Evolutionary conservation across 2,888 invertebrate genomes (phyloP).

Genomic region (Acleris sparsana): DNA sequence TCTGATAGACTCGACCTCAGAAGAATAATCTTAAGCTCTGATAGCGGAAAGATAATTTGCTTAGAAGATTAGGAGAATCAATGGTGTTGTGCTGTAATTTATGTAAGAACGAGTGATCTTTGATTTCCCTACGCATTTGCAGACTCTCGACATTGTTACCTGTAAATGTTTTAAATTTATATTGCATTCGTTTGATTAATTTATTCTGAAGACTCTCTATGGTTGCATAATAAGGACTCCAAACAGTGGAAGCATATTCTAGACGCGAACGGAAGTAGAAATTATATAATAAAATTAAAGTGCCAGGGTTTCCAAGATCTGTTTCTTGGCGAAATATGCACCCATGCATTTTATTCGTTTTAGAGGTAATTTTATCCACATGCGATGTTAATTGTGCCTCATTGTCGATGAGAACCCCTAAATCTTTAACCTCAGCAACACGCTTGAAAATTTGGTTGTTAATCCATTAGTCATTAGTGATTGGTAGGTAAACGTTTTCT

Average conservation of each 20-base stretch:
- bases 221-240: background rate
- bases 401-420: background rate
- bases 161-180: background rate
- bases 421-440: background rate
- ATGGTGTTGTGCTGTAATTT: background rate
- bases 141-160: background rate
- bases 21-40: background rate
- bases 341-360: background rate
- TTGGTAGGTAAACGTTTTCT: background rate
- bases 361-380: background rate
- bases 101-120: background rate
- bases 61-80: background rate
- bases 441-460: background rate
- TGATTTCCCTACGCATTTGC: background rate
- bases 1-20: too few relatives aligned
- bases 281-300: background rate
- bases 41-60: background rate
- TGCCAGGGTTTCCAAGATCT: background rate
- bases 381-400: background rate
- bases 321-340: background rate
- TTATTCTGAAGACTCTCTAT: background rate
- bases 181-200: background rate
- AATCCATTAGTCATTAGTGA: background rate
- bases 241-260: conserved; percentile 2
- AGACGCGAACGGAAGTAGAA: background rate